These are phyloP conservation scores for Agriopis aurantiaria DNA, from an alignment of 2,888 invertebrate species.

Conservation along the genomic window DNA sequence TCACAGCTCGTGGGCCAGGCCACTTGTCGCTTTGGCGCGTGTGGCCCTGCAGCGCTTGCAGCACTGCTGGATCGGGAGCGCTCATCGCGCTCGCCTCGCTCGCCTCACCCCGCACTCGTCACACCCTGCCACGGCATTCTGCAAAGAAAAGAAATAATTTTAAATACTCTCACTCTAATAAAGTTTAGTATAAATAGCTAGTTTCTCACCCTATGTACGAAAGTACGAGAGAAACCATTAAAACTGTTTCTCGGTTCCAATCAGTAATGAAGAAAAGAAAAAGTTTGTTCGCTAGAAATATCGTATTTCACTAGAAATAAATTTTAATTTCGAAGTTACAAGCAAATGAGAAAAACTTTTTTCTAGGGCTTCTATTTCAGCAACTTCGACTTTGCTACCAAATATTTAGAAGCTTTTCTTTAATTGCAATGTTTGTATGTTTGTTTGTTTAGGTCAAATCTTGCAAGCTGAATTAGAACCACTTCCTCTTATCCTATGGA, in stretches of 20 bases:
- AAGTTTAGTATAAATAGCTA: no score
- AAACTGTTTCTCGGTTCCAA: not conserved
- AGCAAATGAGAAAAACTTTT: not conserved
- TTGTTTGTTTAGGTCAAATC: no score
- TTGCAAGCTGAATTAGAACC: no score
- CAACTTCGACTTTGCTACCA: slow-evolving; percentile 2
- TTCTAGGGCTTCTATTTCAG: slow-evolving; percentile 1
- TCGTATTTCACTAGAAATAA: not conserved
- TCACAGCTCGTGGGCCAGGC: slow-evolving; percentile 87
- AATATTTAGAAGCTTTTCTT: no score
- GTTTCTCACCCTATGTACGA: no score
- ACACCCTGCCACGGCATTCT: slow-evolving; percentile 71
- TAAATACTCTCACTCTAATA: not conserved
- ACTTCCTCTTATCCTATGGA: no score
- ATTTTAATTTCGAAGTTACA: not conserved
- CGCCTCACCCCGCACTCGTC: slow-evolving; percentile 68
- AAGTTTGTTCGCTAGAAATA: not conserved
- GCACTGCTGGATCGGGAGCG: slow-evolving; percentile 83
- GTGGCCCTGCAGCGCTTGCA: slow-evolving; percentile 81
- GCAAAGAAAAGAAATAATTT: slow-evolving; percentile 41
- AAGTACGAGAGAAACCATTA: no score
- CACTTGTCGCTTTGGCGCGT: slow-evolving; percentile 77
- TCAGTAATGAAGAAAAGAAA: not conserved
- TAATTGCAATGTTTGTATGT: no score
- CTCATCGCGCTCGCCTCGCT: slow-evolving; percentile 70